Evolutionary conservation across 2,113 vertebrate species (phyloP), one percentile per base, ranked within the genome.

Genomic region (Chionis minor): DNA sequence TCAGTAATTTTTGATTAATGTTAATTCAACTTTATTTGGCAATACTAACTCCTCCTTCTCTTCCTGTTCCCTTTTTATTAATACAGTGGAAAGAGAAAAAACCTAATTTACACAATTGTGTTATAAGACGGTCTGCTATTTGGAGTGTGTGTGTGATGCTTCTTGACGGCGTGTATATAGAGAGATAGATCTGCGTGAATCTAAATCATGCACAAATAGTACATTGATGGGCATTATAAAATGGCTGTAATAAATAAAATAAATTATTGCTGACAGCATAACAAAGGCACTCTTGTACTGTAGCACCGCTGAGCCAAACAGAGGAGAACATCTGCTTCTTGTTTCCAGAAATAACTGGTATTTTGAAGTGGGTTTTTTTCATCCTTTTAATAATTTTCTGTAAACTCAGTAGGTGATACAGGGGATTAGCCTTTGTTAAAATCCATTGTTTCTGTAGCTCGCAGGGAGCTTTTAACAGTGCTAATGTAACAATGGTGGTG

Each of bases 311-410:
- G 91, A 96, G 96, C 94, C 93, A 95, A 96, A 97, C 91, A 92
- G 96, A 96, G 71, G 92, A 95, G 95, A 97, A 97, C 97, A 98
- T 97, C 97, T 97, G 92, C 88, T 97, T 97, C 96, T 97, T 97
- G 96, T 98, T 98, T 98, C 94, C 92, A 97, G 90, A 96, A 97
- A 96, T 96, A 96, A 94, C 96, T 92, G 86, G 55, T 74, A 94
- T 97, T 94, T 96, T 95, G 92, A 97, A 96, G 81, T 91, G 92
- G 58, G 1, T 63, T 92, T 96, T 96, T 94, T 81, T 96, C 85
- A 82, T 96, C 77, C 81, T 96, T 92, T 74, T 90, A 77, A 66
- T 98, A 80, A 97, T 86, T 95, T 80, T 93, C 61, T 93, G 85
- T 96, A 82, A 86, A 78, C 86, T 96, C 95, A 22, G 38, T 95